Conservation (phyloP, 2,797 vertebrate genomes). For the Platyrinchus mystaceus region DNA sequence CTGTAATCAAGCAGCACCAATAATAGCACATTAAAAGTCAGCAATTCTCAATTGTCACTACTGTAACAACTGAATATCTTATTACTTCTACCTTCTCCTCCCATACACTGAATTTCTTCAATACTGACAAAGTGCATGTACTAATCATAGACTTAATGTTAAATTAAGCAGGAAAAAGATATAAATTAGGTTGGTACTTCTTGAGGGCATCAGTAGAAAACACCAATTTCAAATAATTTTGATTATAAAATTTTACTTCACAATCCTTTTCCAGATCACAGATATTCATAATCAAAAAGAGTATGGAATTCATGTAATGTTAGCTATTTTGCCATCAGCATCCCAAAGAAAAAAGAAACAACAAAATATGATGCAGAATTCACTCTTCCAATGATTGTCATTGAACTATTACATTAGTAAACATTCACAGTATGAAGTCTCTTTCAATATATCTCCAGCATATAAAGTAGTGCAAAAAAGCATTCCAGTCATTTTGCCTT, state of each 20-base stretch:
- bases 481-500: conserved; percentile 76
- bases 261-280: conserved; percentile 71
- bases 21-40: conserved; percentile 63
- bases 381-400: conserved; percentile 82
- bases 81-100: conserved; percentile 49
- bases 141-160: conserved; percentile 47
- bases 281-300: conserved; percentile 69
- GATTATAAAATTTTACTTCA: conserved; percentile 75
- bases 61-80: conserved; percentile 49
- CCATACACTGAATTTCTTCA: conserved; percentile 54
- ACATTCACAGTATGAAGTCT: conserved; percentile 85
- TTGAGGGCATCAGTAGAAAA: conserved; percentile 64
- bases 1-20: conserved; percentile 57
- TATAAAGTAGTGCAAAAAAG: conserved; percentile 82
- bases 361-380: conserved; percentile 72
- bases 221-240: conserved; percentile 69
- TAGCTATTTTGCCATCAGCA: conserved; percentile 61
- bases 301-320: conserved; percentile 63
- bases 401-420: conserved; percentile 78
- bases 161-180: conserved; percentile 47
- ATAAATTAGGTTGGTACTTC: conserved; percentile 53
- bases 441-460: conserved; percentile 78
- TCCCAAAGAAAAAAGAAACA: conserved; percentile 67
- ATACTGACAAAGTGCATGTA: neutral
- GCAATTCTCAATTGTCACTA: conserved; percentile 62